phyloP scores from a whole-genome alignment of 2,888 invertebrate genomes.

The Beris morrisii region DNA sequence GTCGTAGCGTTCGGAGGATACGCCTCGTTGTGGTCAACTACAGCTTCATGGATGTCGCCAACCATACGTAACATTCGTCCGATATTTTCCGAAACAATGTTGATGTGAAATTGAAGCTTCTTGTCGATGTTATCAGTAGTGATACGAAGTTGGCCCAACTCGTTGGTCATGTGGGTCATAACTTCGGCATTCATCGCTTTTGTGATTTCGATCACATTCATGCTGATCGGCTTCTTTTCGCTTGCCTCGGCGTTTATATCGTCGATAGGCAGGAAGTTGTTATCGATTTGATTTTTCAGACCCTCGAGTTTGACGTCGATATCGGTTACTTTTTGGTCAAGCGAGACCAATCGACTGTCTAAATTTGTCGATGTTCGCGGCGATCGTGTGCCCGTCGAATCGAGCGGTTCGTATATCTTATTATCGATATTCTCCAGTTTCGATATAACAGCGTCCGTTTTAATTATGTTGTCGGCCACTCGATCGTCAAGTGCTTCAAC shows the following conservation, averaged over 20 bases:
- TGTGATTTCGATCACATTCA: conserved; percentile 80
- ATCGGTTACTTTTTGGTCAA: conserved; percentile 82
- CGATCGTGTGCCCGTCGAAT: conserved; percentile 45
- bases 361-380: conserved; percentile 57
- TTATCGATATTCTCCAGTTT: conserved; percentile 75
- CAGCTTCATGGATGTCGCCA: conserved; percentile 79
- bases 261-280: conserved; percentile 76
- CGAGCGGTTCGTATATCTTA: conserved; percentile 64
- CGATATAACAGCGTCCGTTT: conserved; percentile 80
- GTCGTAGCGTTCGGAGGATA: conserved; percentile 56
- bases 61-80: conserved; percentile 78
- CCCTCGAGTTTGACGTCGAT: conserved; percentile 78
- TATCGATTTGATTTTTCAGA: conserved; percentile 81
- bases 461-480: conserved; percentile 80
- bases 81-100: conserved; percentile 78
- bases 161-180: conserved; percentile 78
- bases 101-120: conserved; percentile 82
- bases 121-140: conserved; percentile 78
- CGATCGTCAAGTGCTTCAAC: conserved; percentile 81
- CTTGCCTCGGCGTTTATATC: conserved; percentile 86
- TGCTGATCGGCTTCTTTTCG: conserved; percentile 82
- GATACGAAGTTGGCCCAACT: conserved; percentile 75
- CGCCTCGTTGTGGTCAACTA: conserved; percentile 72
- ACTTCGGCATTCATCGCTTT: conserved; percentile 82
- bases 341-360: conserved; percentile 68